Conservation (phyloP, 2,797 vertebrate species). For the Parambassis ranga region DNA sequence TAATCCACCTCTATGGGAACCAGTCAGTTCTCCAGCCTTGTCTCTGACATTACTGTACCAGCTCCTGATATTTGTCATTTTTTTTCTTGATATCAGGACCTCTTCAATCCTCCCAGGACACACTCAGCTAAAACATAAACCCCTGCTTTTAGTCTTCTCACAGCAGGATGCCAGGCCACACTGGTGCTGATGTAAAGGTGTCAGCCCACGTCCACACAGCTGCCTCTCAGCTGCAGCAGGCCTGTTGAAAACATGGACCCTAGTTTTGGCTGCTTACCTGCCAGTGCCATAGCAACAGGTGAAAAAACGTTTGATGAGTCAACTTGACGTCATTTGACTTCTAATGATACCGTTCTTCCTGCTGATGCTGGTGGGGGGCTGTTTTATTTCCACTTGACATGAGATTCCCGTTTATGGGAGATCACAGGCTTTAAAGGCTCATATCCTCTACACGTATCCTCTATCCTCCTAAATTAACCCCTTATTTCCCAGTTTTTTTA, state of each 20-base stretch:
- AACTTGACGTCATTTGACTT: background rate
- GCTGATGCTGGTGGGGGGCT: background rate
- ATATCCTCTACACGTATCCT: too few relatives aligned
- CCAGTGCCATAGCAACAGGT: background rate
- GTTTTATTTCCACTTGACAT: conserved; percentile 2
- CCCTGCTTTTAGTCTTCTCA: background rate
- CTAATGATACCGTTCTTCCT: background rate
- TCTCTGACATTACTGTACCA: background rate
- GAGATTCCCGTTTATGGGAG: too few relatives aligned
- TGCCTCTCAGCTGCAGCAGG: background rate
- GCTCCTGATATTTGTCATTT: background rate
- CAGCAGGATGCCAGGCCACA: background rate
- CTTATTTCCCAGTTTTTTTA: too few relatives aligned
- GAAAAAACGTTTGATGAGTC: background rate
- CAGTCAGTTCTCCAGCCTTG: background rate
- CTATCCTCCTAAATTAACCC: too few relatives aligned
- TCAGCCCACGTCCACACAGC: background rate
- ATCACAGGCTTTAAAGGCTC: too few relatives aligned
- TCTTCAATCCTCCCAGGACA: background rate
- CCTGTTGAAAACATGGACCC: background rate
- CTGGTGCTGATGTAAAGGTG: background rate
- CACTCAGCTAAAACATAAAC: background rate
- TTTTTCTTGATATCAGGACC: background rate
- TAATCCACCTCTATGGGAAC: background rate
- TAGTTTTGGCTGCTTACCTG: too few relatives aligned